Base-by-base conservation (phyloP, 2,888 invertebrate genomes). In the Candidula unifasciata region DNA sequence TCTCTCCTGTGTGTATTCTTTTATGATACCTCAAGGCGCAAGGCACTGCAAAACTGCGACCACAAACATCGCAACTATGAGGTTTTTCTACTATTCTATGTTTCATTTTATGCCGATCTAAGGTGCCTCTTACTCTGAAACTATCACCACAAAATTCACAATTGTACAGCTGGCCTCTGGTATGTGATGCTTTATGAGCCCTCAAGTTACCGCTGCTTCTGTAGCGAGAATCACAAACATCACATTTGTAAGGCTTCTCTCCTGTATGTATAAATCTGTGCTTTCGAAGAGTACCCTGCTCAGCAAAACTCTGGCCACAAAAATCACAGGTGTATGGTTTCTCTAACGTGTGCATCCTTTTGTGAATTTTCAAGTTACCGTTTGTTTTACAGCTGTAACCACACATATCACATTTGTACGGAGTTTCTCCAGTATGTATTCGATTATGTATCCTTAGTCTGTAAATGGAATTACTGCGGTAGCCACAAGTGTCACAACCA, bases 71-170 rank as follows among this genome's bases (percentile, higher is more conserved):
- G 13, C 44, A 44, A 10, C 13, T 44, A 44, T 10, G 13, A 10
- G 44, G 68, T 10, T 30, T 27, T 33, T 33, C 68, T 68, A 1
- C 68, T n/a, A n/a, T n/a, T 1, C 13, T 30, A 30, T 80, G 80
- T 1, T 21, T 80, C n/a, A 21, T 54, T 24, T 35, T 81, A 13
- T 69, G 73, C 18, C 16, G 37, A 27, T 74, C 57, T 30, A 83
- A 76, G 44, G 79, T 81, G 10, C 79, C 64, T 30, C 82, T 82
- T 27, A 60, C 33, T 3, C 71, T 68, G 60, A 78, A 84, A 1
- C 73, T 68, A n/a, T 81, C 80, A 13, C 79, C 86, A 77, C 86
- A 86, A 33, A 84, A 35, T 13, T 71, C 13, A 74, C 86, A 86
- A 30, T 79, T 76, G 54, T 66, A 64, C 0, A 66, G 79, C 44